These are phyloP conservation scores for Henricia sp. DNA, from an alignment of 53 echinoderm and acorn worm genomes.

Conservation along the genomic window DNA sequence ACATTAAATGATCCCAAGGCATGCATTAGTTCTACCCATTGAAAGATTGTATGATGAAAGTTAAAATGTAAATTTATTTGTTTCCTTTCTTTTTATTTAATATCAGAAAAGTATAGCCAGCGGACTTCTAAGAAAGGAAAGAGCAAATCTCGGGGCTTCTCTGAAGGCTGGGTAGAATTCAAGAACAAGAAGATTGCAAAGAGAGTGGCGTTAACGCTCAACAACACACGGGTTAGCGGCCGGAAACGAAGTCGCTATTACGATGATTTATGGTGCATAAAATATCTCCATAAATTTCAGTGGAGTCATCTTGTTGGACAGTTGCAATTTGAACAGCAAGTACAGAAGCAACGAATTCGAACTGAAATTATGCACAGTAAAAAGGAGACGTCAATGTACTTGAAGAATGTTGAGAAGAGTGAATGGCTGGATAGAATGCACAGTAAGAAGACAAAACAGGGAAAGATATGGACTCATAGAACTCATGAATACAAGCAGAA, in stretches of 20 bases:
- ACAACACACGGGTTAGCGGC: conserved; percentile 86
- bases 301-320: conserved; percentile 91
- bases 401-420: conserved; percentile 84
- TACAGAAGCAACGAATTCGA: conserved; percentile 80
- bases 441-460: conserved; percentile 78
- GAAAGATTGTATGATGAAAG: neutral
- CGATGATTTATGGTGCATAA: conserved; percentile 91
- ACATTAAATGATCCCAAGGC: neutral
- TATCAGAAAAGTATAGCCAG: conserved; percentile 74
- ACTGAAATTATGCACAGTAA: conserved; percentile 89
- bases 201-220: conserved; percentile 82
- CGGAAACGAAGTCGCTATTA: conserved; percentile 84
- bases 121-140: conserved; percentile 75
- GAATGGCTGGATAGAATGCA: conserved; percentile 72
- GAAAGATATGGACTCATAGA: conserved; percentile 78
- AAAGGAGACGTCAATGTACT: conserved; percentile 80
- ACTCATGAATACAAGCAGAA: conserved; percentile 73
- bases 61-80: neutral
- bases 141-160: conserved; percentile 61
- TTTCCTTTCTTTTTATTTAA: neutral
- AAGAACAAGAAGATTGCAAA: conserved; percentile 91
- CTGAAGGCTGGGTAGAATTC: conserved; percentile 95
- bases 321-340: conserved; percentile 87
- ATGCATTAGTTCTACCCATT: neutral
- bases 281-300: conserved; percentile 87